Percentiles rank a stretch among this genome's conserved stretches.
phyloP scores from a whole-genome alignment of 2,888 invertebrate species.

The Drosophila percnosoma region DNA sequence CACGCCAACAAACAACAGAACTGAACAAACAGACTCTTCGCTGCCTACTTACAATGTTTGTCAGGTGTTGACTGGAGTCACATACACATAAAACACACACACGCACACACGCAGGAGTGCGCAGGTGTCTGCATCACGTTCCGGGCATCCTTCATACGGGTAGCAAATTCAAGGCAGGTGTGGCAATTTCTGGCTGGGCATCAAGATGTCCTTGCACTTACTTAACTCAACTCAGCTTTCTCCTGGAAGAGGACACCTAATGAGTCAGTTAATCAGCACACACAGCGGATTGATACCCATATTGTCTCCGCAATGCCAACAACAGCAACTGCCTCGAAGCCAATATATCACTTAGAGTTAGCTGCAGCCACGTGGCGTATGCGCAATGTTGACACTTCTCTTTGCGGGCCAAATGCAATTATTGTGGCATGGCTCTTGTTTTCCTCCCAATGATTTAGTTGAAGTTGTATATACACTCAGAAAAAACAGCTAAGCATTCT shows the following conservation, averaged over 20 bases:
- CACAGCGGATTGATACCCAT: not conserved
- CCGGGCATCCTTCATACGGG: constrained; percentile 19
- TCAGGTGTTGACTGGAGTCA: not conserved
- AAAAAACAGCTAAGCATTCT: not conserved
- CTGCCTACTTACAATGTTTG: not conserved
- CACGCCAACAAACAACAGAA: not conserved
- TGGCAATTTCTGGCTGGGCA: constrained; percentile 12
- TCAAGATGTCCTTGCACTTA: constrained; percentile 9
- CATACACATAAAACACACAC: not conserved
- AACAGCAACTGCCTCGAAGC: not conserved
- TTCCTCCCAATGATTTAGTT: not conserved
- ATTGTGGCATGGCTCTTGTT: constrained; percentile 32
- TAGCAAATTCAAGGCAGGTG: not conserved
- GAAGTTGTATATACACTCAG: not conserved
- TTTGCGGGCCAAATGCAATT: constrained; percentile 57
- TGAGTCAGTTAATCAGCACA: constrained; percentile 46
- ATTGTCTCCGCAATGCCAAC: constrained; percentile 10
- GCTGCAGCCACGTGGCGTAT: constrained; percentile 68
- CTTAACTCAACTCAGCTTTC: not conserved
- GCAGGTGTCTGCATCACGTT: constrained; percentile 46
- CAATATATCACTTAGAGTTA: constrained; percentile 50
- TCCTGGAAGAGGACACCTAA: constrained; percentile 20
- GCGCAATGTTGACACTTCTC: constrained; percentile 58
- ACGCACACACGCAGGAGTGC: not conserved
- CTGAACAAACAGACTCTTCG: not conserved